phyloP scores from a whole-genome alignment of 1,140 invertebrate genomes.

The Vanessa tameamea region DNA sequence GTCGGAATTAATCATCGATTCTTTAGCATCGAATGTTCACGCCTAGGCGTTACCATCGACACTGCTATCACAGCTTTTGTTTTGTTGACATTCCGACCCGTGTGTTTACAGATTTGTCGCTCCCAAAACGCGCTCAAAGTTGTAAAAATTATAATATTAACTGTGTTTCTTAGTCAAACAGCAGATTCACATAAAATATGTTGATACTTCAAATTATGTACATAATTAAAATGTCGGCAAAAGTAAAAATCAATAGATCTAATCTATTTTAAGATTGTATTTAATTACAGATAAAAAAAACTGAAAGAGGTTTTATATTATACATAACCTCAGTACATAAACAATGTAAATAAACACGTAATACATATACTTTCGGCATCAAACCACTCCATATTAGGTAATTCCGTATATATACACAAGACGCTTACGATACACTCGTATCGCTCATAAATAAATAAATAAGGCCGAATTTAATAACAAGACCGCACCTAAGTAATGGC shows the following conservation, averaged over 20 bases:
- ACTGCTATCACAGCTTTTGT: conserved; percentile 36
- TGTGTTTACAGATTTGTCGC: not conserved
- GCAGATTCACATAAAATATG: too few species aligned
- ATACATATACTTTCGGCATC: not conserved
- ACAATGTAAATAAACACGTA: not conserved
- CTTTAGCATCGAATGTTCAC: conserved; percentile 58
- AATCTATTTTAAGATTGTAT: too few species aligned
- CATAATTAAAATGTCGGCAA: too few species aligned
- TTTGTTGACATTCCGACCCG: conserved; percentile 7
- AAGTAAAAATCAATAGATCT: too few species aligned
- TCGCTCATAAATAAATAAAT: conserved; percentile 75
- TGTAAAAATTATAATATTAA: too few species aligned
- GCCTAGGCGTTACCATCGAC: conserved; percentile 67
- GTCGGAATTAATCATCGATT: conserved; percentile 65
- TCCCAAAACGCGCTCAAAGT: not conserved
- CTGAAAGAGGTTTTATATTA: too few species aligned
- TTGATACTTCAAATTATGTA: too few species aligned
- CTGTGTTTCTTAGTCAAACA: too few species aligned
- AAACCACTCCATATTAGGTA: conserved; percentile 6
- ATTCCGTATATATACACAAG: conserved; percentile 11
- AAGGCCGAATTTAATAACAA: conserved; percentile 78
- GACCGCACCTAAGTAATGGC: conserved; percentile 69
- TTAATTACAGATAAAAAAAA: too few species aligned
- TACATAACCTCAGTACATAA: too few species aligned
- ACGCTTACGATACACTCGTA: conserved; percentile 27